Conservation (phyloP, 1,140 invertebrate genomes). For the Oncopeltus fasciatus region DNA sequence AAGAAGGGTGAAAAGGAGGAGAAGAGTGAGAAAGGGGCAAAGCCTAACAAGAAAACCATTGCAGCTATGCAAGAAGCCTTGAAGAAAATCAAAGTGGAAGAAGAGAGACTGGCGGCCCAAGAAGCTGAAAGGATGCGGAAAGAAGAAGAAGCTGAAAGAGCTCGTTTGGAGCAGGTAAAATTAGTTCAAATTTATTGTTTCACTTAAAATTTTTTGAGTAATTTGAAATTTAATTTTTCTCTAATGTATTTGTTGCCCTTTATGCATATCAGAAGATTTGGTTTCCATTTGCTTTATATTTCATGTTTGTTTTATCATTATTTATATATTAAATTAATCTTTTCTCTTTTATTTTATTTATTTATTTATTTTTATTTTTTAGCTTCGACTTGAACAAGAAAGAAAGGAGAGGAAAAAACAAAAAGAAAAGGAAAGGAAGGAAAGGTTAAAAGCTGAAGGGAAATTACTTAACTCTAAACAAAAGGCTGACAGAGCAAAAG, state of each 20-base stretch:
- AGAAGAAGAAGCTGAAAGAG: constrained; percentile 57
- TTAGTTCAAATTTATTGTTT: no score
- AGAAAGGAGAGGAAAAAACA: constrained; percentile 81
- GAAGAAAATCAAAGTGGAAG: constrained; percentile 77
- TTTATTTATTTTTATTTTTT: neutral
- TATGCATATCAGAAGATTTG: no score
- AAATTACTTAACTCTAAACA: constrained; percentile 86
- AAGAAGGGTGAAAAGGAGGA: constrained; percentile 30
- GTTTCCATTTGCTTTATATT: no score
- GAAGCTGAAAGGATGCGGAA: constrained; percentile 64
- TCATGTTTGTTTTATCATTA: no score
- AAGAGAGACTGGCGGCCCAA: constrained; percentile 59
- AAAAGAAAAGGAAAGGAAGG: constrained; percentile 88
- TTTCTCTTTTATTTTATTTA: no score
- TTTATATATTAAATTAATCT: no score
- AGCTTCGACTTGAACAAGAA: constrained; percentile 67
- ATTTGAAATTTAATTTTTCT: no score
- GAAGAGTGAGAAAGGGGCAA: constrained; percentile 45
- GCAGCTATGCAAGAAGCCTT: constrained; percentile 80
- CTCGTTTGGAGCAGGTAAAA: constrained; percentile 50
- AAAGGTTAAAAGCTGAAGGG: constrained; percentile 84
- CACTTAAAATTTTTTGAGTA: no score
- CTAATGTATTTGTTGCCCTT: no score
- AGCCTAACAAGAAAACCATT: constrained; percentile 42
- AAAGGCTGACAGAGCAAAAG: constrained; percentile 71